phyloP scores from a whole-genome alignment of 2,797 vertebrate genomes.

The Acanthurus leucopareius region DNA sequence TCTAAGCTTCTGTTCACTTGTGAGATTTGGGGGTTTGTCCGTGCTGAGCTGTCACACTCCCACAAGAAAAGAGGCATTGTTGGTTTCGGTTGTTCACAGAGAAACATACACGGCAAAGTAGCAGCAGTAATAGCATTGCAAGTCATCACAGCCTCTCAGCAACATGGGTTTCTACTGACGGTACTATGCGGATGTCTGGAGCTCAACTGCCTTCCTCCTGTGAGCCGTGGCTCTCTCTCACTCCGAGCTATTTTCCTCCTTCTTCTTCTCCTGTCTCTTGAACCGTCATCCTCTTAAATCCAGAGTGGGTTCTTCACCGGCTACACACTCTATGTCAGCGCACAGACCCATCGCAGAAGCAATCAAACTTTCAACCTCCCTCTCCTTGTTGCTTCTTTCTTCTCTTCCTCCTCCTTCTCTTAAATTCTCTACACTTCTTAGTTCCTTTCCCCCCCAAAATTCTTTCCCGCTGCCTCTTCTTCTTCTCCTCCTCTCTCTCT shows the following conservation, averaged over 20 bases:
- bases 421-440: conserved; percentile 37
- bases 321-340: conserved; percentile 26
- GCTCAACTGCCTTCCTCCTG: conserved; percentile 50
- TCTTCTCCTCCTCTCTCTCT: conserved; percentile 15
- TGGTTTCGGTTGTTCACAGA: conserved; percentile 22
- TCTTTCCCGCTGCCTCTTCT: conserved; percentile 49
- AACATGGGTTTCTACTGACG: conserved; percentile 80
- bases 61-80: conserved; percentile 53
- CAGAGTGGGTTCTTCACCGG: conserved; percentile 51
- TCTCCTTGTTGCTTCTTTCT: conserved; percentile 56
- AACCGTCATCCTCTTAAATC: conserved; percentile 70
- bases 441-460: conserved; percentile 43
- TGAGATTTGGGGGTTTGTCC: conserved; percentile 31
- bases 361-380: conserved; percentile 75
- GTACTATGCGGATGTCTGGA: conserved; percentile 66
- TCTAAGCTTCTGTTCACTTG: conserved; percentile 9
- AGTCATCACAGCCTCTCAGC: conserved; percentile 73
- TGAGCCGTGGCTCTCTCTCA: conserved; percentile 40
- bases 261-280: conserved; percentile 47
- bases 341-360: conserved; percentile 49
- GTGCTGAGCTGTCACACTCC: conserved; percentile 51
- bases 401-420: conserved; percentile 32
- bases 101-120: conserved; percentile 5
- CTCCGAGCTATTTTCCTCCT: conserved; percentile 31
- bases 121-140: conserved; percentile 15